A percentile compares a stretch with the other conserved stretches of the same genome.
These are phyloP conservation scores for Jacana jacana DNA, from an alignment of 2,113 vertebrate genomes.

Conservation along the genomic window DNA sequence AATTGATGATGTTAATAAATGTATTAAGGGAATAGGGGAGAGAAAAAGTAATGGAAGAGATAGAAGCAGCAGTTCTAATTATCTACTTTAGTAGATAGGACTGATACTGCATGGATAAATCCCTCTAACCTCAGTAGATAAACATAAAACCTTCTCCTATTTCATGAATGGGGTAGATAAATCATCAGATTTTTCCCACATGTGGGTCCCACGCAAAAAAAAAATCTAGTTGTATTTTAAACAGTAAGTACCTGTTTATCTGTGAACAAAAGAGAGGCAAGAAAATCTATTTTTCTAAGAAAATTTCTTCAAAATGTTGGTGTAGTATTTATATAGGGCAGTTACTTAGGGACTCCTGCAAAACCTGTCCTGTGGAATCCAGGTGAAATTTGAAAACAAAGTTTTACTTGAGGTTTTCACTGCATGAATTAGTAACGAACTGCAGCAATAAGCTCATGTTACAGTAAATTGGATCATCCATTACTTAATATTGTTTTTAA, in stretches of 20 bases:
- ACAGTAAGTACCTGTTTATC: not conserved
- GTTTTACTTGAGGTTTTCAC: not conserved
- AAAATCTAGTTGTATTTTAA: not conserved
- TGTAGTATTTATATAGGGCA: not conserved
- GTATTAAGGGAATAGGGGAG: not conserved
- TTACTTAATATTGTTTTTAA: conserved; percentile 49
- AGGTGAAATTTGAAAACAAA: not conserved
- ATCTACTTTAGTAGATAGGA: not conserved
- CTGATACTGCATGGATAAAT: not conserved
- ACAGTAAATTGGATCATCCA: conserved; percentile 36
- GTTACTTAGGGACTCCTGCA: not conserved
- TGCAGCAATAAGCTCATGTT: not conserved
- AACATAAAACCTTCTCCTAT: not conserved
- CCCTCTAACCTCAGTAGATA: not conserved
- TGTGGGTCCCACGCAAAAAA: not conserved
- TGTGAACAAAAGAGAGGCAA: not conserved
- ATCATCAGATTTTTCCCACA: not conserved
- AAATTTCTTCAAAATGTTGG: not conserved
- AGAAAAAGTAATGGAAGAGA: not conserved
- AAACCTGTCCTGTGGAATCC: not conserved
- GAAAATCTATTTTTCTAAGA: not conserved
- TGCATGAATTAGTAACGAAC: not conserved
- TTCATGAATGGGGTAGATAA: not conserved
- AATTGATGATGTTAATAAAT: not conserved
- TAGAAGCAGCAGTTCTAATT: not conserved